Percentiles rank a stretch among this genome's conserved stretches.
These are phyloP conservation scores for Shinisaurus crocodilurus DNA, from an alignment of 2,113 vertebrate species.

Conservation along the genomic window DNA sequence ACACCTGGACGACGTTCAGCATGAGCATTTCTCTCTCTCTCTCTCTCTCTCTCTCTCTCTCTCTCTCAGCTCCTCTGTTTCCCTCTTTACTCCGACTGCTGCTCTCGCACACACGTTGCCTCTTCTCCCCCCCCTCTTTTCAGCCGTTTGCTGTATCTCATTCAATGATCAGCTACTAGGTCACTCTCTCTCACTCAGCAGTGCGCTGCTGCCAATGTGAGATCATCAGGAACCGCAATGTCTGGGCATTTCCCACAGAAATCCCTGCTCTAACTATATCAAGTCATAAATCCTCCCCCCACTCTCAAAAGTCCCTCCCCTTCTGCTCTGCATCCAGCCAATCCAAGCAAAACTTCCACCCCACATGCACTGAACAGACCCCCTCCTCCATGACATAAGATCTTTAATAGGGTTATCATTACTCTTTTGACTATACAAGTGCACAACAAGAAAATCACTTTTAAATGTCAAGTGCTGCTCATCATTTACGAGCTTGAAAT, in stretches of 20 bases:
- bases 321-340: slow-evolving; percentile 73
- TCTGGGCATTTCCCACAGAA: slow-evolving; percentile 82
- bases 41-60: slow-evolving; percentile 47
- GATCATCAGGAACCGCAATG: slow-evolving; percentile 85
- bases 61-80: slow-evolving; percentile 58
- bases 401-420: slow-evolving; percentile 86
- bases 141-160: slow-evolving; percentile 58
- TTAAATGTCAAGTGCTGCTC: slow-evolving; percentile 78
- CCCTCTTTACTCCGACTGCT: slow-evolving; percentile 62
- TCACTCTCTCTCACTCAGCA: slow-evolving; percentile 29
- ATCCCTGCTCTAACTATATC: slow-evolving; percentile 76
- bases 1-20: slow-evolving; percentile 63
- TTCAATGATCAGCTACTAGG: slow-evolving; percentile 53
- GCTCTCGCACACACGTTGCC: slow-evolving; percentile 30
- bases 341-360: slow-evolving; percentile 69
- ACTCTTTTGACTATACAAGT: slow-evolving; percentile 83
- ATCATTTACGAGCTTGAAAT: slow-evolving; percentile 49
- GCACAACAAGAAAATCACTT: slow-evolving; percentile 70
- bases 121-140: slow-evolving; percentile 49
- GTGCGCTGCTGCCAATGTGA: slow-evolving; percentile 76
- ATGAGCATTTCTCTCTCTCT: slow-evolving; percentile 61
- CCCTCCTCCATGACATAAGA: slow-evolving; percentile 72
- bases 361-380: slow-evolving; percentile 30
- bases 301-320: slow-evolving; percentile 69
- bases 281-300: slow-evolving; percentile 75